A percentile compares a stretch with the other conserved stretches of the same genome.
Conservation (phyloP, 2,113 vertebrate genomes). For the Mellivora capensis region DNA sequence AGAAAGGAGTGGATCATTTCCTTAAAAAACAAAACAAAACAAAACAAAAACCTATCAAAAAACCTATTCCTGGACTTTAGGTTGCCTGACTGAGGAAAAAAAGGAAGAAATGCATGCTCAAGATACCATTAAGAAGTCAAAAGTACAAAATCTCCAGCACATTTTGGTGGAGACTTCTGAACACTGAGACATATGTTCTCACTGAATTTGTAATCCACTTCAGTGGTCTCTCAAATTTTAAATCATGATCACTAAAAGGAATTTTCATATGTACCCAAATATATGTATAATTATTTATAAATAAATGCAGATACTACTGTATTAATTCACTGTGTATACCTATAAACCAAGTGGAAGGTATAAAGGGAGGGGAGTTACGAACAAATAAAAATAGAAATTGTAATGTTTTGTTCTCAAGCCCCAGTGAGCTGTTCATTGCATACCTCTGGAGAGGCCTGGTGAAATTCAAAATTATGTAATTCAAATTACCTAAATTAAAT, state of each 20-base stretch:
- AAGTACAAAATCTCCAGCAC: not conserved
- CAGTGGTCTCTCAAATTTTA: not conserved
- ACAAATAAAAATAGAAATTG: not conserved
- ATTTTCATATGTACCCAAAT: not conserved
- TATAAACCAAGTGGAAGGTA: not conserved
- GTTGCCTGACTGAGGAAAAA: not conserved
- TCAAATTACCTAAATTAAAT: not conserved
- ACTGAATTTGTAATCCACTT: not conserved
- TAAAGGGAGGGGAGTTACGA: not conserved
- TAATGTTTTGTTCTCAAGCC: not conserved
- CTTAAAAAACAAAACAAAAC: not conserved
- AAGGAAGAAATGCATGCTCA: not conserved
- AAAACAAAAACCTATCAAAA: not conserved
- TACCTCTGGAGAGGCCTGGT: not conserved
- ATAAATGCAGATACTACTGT: not conserved
- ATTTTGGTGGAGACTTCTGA: not conserved
- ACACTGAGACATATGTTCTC: not conserved
- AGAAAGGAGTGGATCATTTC: not conserved
- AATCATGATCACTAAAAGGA: not conserved
- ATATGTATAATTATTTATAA: not conserved
- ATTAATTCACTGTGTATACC: not conserved
- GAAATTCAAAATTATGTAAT: slow-evolving; percentile 14
- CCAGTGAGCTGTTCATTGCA: no score
- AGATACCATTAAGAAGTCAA: not conserved
- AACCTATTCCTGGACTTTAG: not conserved